Evolutionary conservation across 2,113 vertebrate genomes (phyloP), one percentile per base, ranked within the genome.

Genomic region (Forbesichthys agassizii): DNA sequence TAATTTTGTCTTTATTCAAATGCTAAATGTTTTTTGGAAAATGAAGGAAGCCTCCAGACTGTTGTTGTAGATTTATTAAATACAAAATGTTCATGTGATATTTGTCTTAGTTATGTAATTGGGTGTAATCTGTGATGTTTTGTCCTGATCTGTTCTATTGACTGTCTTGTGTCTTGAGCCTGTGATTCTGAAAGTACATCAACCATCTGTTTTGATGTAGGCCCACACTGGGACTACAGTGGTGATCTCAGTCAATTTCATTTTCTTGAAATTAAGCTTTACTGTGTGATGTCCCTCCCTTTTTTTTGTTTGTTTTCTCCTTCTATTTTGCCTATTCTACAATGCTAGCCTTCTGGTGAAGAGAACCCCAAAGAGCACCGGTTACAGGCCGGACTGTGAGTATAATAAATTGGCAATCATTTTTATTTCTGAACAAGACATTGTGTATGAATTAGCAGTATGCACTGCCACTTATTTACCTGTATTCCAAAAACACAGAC

Each of bases 361-460:
- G 86, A 89, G 93, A 83, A 94, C 92, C 7, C 92, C 92, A 3
- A 90, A 82, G 84, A 94, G 92, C 74, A 91, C 88, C 13, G 93
- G 93, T 47, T 94, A 94, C 71, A 90, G 91, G 46, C 93, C 93
- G 46, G 93, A 94, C 83, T 94, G 93, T 94, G 80, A 94, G 93
- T 88, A 52, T 27, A 27, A 27, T 27, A 27, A 27, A 2, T 20
- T 20, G 20, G 20, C 20, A 20, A 20, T 27, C 27, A 27, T 27
- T 27, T 27, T 27, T 27, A 14, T 53, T 5, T n/a, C 13, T 53
- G 14, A 53, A 14, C 12, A 16, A 53, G 2, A 53, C 52, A 53
- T 53, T 4, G 14, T 4, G n/a, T 52, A 11, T n/a, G 14, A 42
- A 42, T 42, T 42, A 42, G 36, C 36, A 42, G 36, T 42, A 6